These are phyloP conservation scores for Dryobota labecula DNA, from an alignment of 2,888 invertebrate species.

Conservation along the genomic window DNA sequence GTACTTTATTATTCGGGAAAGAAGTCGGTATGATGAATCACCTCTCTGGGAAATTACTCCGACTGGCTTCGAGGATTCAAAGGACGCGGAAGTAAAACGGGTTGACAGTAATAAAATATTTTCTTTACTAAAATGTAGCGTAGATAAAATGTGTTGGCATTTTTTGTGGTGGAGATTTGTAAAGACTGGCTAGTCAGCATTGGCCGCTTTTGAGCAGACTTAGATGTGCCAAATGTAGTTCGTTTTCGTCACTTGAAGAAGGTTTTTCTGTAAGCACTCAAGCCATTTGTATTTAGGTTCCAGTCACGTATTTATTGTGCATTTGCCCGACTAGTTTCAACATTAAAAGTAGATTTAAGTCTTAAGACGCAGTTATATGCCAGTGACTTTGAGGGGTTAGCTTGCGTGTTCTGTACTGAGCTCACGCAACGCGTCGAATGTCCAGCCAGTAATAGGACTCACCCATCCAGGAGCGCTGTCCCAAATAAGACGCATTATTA, in stretches of 20 bases:
- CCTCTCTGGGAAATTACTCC: constrained; percentile 19
- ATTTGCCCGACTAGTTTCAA: no score
- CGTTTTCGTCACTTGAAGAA: neutral
- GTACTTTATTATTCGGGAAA: constrained; percentile 35
- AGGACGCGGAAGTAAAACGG: constrained; percentile 36
- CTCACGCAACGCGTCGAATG: no score
- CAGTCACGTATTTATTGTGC: no score
- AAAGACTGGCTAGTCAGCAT: constrained; percentile 10
- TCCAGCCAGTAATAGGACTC: no score
- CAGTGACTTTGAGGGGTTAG: no score
- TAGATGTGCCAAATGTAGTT: neutral
- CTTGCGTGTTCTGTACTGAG: no score
- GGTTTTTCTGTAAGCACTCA: neutral
- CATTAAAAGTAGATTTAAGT: no score
- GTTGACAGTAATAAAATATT: constrained; percentile 36
- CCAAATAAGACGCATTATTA: no score
- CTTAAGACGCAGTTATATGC: no score
- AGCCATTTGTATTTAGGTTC: neutral
- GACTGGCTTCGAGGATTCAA: constrained; percentile 25
- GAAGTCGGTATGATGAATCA: constrained; percentile 46
- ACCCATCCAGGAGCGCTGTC: no score
- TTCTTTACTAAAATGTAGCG: constrained; percentile 15
- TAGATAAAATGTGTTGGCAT: constrained; percentile 33
- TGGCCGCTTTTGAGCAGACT: neutral
- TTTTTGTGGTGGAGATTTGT: constrained; percentile 17